Conservation (phyloP, 2,888 invertebrate species). For the Camponotus fellah region DNA sequence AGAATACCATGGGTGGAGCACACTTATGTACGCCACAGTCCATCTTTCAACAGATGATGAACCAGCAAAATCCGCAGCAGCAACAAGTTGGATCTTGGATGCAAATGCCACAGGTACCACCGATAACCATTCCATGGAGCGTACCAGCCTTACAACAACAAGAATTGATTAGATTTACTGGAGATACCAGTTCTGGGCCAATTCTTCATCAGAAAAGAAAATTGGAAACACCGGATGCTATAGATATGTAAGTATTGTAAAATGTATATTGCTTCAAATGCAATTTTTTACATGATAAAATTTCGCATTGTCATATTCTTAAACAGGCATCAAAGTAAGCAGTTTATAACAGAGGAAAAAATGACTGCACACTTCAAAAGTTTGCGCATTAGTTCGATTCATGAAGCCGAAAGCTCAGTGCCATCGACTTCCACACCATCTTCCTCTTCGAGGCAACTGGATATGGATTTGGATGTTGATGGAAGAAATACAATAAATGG, state of each 20-base stretch:
- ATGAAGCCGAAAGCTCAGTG: conserved; percentile 67
- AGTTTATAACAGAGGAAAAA: conserved; percentile 93
- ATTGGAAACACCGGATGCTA: conserved; percentile 75
- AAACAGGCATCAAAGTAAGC: conserved; percentile 87
- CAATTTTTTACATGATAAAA: background rate
- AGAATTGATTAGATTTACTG: conserved; percentile 81
- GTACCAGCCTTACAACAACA: conserved; percentile 78
- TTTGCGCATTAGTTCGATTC: conserved; percentile 89
- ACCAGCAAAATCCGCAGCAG: conserved; percentile 77
- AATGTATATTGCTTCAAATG: background rate
- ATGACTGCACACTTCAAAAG: conserved; percentile 93
- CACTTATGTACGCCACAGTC: conserved; percentile 83
- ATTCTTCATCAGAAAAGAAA: conserved; percentile 81
- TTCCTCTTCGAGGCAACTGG: conserved; percentile 54
- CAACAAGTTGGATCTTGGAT: conserved; percentile 79
- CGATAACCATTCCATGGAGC: conserved; percentile 83
- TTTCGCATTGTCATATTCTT: background rate
- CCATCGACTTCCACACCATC: conserved; percentile 74
- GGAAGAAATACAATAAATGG: conserved; percentile 62
- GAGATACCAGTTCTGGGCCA: conserved; percentile 69
- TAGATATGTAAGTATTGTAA: conserved; percentile 75
- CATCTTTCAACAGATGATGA: conserved; percentile 84
- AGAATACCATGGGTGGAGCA: conserved; percentile 81
- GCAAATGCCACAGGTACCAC: conserved; percentile 80
- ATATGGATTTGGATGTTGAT: conserved; percentile 73